Base-by-base conservation (phyloP, 1,140 invertebrate genomes). In the fruit fly (Drosophila melanogaster) region DNA sequence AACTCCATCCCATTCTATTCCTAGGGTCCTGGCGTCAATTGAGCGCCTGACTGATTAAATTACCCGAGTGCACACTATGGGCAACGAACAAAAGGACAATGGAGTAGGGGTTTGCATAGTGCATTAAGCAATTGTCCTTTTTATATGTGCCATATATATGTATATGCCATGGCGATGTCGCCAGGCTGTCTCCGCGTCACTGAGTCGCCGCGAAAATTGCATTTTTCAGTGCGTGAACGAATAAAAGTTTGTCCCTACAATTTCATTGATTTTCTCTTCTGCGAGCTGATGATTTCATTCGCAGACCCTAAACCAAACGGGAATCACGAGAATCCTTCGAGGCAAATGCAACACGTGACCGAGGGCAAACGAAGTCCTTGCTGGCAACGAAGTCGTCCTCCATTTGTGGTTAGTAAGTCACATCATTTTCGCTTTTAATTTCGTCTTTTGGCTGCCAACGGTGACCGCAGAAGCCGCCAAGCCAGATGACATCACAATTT, bases 401-500 rank as follows among this genome's bases (percentile, higher is more conserved):
- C 30, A 10, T 30, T 30, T 30, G 30, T 30, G 30, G 30, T 30
- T 30, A 44, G 64, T 46, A 57, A 67, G 76, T 53, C 78, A 80
- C 77, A 79, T 75, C 54, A 65, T 69, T 60, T 76, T 76, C 61
- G 78, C 83, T 83, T 72, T 86, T 83, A 61, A 77, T 73, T 77
- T 77, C 30, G 57, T 26, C 51, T 49, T 43, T 70, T 73, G 51
- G 30, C 41, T 50, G 55, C 61, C 51, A 41, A 38, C 40, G 62
- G 55, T 77, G 73, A 56, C 64, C 43, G 56, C 56, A 69, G 54
- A 66, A 72, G 79, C 26, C 50, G 53, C 55, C n/a, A 62, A 77
- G 66, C 65, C 70, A 61, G 64, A 87, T 87, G 83, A 87, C 83
- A 86, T 86, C 83, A 86, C 83, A 85, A 65, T 49, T 60, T 73